Conservation (phyloP, 1,140 invertebrate genomes). For the Anoplophora glabripennis region DNA sequence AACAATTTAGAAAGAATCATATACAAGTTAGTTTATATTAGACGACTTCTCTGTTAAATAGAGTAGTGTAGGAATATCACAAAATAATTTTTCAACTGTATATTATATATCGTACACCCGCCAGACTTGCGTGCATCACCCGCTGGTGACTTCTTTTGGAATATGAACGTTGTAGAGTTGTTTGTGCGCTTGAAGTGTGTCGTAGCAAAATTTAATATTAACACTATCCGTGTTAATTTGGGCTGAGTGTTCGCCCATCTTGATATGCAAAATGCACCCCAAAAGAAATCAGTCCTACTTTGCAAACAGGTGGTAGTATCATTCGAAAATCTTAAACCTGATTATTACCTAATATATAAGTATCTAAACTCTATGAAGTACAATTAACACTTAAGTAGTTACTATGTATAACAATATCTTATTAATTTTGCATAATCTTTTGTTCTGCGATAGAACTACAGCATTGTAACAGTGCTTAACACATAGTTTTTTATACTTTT, state of each 20-base stretch:
- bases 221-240: neutral
- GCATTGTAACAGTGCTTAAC: constrained; percentile 43
- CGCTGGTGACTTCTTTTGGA: neutral
- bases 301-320: neutral
- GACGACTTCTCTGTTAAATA: neutral
- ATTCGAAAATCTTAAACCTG: constrained; percentile 8
- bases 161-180: no score
- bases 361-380: constrained; percentile 48
- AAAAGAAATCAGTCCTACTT: constrained; percentile 8
- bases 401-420: constrained; percentile 48
- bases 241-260: neutral
- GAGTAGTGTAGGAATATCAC: neutral
- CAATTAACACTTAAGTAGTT: constrained; percentile 48
- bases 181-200: neutral
- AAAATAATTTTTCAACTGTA: neutral
- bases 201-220: neutral
- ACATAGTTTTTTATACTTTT: constrained; percentile 20
- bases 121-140: neutral
- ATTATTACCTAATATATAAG: constrained; percentile 19
- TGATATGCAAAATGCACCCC: constrained; percentile 22
- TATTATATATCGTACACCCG: neutral
- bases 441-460: constrained; percentile 39
- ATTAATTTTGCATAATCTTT: constrained; percentile 27
- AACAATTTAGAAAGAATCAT: neutral
- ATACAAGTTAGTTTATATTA: neutral